These are phyloP conservation scores for Brachypodius melanocephalos DNA, from an alignment of 2,113 vertebrate genomes.

Conservation along the genomic window DNA sequence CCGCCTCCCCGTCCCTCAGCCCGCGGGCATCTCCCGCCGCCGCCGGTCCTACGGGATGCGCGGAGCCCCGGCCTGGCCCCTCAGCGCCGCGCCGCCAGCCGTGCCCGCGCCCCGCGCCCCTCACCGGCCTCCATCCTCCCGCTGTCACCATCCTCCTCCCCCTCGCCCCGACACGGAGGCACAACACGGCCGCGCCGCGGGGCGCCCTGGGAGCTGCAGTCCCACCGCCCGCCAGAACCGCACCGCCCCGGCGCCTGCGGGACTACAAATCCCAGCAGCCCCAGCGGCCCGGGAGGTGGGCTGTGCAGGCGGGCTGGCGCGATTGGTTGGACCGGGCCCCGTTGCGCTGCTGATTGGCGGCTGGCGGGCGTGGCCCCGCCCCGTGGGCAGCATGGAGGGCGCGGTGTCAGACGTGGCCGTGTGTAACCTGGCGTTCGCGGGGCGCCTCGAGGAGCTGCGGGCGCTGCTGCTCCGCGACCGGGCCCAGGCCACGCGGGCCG, in stretches of 20 bases:
- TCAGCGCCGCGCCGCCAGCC: neutral
- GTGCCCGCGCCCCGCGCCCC: neutral
- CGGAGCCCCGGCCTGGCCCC: neutral
- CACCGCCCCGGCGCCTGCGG: rapidly evolving
- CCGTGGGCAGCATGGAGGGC: slow-evolving; percentile 72
- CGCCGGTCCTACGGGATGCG: too few relatives aligned
- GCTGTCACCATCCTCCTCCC: slow-evolving; percentile 67
- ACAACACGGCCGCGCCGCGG: neutral
- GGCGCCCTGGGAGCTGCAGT: slow-evolving; percentile 67
- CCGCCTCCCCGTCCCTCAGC: neutral
- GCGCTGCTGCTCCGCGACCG: slow-evolving; percentile 79
- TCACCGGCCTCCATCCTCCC: neutral
- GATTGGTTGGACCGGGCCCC: neutral
- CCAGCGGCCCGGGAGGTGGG: rapidly evolving
- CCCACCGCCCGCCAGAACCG: rapidly evolving
- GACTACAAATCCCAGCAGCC: slow-evolving; percentile 52
- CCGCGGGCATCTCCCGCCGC: neutral
- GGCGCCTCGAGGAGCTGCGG: slow-evolving; percentile 84
- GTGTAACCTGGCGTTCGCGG: slow-evolving; percentile 87
- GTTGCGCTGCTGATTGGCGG: neutral
- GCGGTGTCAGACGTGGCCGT: slow-evolving; percentile 85
- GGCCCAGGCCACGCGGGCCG: slow-evolving; percentile 79
- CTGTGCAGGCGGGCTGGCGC: neutral
- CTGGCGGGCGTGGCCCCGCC: neutral
- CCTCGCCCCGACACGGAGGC: slow-evolving; percentile 25